Percentiles rank a stretch among this genome's conserved stretches.
These are phyloP conservation scores for Ormyrus rosae DNA, from an alignment of 2,888 invertebrate genomes.

Conservation along the genomic window DNA sequence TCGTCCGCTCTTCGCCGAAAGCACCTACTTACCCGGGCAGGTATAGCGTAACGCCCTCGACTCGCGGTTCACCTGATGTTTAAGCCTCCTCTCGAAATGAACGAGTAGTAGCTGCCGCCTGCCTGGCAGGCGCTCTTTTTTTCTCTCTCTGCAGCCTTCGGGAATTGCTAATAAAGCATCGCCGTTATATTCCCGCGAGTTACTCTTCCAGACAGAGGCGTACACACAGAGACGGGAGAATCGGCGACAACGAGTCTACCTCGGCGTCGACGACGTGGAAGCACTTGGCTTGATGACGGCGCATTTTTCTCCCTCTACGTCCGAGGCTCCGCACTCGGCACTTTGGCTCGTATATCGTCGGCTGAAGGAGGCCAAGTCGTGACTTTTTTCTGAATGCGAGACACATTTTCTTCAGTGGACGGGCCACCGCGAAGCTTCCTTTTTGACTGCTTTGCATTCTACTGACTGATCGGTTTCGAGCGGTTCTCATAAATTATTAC, in stretches of 20 bases:
- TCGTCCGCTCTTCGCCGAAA: slow-evolving; percentile 12
- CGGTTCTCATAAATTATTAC: too few species aligned
- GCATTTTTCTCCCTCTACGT: slow-evolving; percentile 43
- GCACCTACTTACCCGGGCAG: slow-evolving; percentile 21
- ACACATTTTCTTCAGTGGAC: slow-evolving; percentile 32
- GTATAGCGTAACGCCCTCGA: not conserved
- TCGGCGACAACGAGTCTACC: slow-evolving; percentile 18
- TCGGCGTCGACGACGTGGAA: slow-evolving; percentile 16
- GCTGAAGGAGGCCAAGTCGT: not conserved
- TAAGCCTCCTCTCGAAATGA: slow-evolving; percentile 40
- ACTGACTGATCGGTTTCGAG: too few species aligned
- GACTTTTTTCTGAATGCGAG: slow-evolving; percentile 21
- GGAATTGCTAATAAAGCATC: slow-evolving; percentile 48
- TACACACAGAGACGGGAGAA: not conserved
- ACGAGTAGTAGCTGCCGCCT: not conserved
- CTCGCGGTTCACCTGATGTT: slow-evolving; percentile 26
- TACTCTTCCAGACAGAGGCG: slow-evolving; percentile 13
- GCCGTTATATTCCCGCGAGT: slow-evolving; percentile 22
- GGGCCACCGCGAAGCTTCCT: not conserved
- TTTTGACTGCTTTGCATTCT: too few species aligned
- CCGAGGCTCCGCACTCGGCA: not conserved
- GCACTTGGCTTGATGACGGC: slow-evolving; percentile 54
- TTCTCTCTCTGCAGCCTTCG: slow-evolving; percentile 29
- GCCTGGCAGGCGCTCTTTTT: not conserved
- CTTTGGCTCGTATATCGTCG: not conserved